Conservation (phyloP, 92 coral and sea anemone genomes). For the Porites cylindrica region DNA sequence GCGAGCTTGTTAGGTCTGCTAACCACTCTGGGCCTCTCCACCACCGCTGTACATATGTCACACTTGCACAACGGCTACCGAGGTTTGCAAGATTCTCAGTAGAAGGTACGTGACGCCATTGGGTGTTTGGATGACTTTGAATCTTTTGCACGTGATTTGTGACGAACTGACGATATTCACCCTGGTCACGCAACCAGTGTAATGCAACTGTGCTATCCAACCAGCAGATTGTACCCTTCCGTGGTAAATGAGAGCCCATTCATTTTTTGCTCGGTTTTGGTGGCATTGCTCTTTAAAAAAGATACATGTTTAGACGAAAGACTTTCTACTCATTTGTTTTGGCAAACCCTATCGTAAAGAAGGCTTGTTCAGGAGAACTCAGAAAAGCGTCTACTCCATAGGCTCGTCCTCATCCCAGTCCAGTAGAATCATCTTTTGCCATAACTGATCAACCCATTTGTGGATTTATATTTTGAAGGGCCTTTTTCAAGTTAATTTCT, state of each 20-base stretch:
- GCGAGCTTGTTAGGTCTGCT: not conserved
- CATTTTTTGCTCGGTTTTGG: too few relatives aligned
- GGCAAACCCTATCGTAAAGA: too few relatives aligned
- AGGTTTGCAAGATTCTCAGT: slow-evolving; percentile 45
- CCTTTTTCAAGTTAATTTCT: slow-evolving; percentile 6
- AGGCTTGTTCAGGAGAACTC: too few relatives aligned
- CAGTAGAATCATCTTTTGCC: slow-evolving; percentile 11
- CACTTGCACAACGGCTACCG: slow-evolving; percentile 33
- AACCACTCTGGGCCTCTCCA: slow-evolving; percentile 12
- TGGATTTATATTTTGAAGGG: slow-evolving; percentile 35
- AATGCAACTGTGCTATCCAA: slow-evolving; percentile 51
- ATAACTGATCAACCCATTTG: slow-evolving; percentile 53
- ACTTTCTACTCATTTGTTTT: too few relatives aligned
- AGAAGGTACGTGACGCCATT: slow-evolving; percentile 42
- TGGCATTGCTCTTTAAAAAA: too few relatives aligned
- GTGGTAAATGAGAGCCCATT: slow-evolving; percentile 49
- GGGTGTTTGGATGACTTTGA: not conserved
- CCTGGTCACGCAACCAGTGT: slow-evolving; percentile 36
- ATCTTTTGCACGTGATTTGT: slow-evolving; percentile 49
- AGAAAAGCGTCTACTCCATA: too few relatives aligned
- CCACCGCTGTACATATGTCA: not conserved
- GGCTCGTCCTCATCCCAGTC: too few relatives aligned
- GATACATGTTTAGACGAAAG: too few relatives aligned
- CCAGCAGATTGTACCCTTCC: slow-evolving; percentile 36
- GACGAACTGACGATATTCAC: slow-evolving; percentile 52